phyloP scores from a whole-genome alignment of 2,113 vertebrate species.

The Rafetus swinhoei region DNA sequence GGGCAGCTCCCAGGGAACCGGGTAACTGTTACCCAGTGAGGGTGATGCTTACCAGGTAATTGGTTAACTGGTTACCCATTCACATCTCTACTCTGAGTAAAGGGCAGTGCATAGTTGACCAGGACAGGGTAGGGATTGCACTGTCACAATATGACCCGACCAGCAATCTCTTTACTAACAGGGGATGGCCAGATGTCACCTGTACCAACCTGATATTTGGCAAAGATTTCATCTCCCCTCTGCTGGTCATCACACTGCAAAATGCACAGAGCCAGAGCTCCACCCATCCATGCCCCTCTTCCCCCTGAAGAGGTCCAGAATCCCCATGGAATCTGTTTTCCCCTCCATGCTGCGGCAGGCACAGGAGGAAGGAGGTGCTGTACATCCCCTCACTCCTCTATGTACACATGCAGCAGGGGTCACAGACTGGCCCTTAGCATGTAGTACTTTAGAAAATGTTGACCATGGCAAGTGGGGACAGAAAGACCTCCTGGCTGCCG shows the following conservation, averaged over 20 bases:
- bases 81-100: not conserved
- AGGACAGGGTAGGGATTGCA: not conserved
- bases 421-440: not conserved
- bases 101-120: not conserved
- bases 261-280: not conserved
- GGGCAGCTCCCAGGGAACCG: too few relatives aligned
- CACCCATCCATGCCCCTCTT: not conserved
- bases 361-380: not conserved
- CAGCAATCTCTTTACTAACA: not conserved
- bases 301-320: fast-evolving
- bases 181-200: not conserved
- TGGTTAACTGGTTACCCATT: too few relatives aligned
- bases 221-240: not conserved
- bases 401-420: not conserved
- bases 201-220: fast-evolving
- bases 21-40: too few relatives aligned
- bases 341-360: not conserved
- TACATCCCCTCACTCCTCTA: not conserved
- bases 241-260: not conserved
- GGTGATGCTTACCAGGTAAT: too few relatives aligned
- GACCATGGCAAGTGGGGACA: not conserved
- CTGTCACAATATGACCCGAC: not conserved
- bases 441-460: not conserved
- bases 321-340: fast-evolving
- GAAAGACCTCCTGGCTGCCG: not conserved